A percentile compares a stretch with the other conserved stretches of the same genome.
phyloP scores from a whole-genome alignment of 2,888 invertebrate genomes.

The Agriopis leucophaearia region DNA sequence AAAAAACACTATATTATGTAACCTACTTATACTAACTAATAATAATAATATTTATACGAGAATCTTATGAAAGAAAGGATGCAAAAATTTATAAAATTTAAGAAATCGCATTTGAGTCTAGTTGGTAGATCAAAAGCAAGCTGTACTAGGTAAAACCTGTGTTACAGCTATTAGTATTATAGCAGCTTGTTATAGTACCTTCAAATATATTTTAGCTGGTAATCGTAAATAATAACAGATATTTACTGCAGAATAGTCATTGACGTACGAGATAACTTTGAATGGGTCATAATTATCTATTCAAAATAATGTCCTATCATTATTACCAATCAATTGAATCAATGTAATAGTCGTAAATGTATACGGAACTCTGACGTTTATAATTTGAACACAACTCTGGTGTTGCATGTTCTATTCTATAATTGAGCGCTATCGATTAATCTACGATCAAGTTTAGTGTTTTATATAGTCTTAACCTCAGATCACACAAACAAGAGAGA shows the following conservation, averaged over 20 bases:
- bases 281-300: constrained; percentile 27
- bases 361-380: constrained; percentile 22
- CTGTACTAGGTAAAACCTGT: too few species aligned
- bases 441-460: constrained; percentile 18
- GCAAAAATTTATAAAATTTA: too few species aligned
- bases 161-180: too few species aligned
- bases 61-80: too few species aligned
- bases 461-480: not conserved
- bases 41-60: too few species aligned
- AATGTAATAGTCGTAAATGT: constrained; percentile 32
- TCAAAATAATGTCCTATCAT: constrained; percentile 33
- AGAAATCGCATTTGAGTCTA: too few species aligned
- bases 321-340: constrained; percentile 29
- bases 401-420: too few species aligned
- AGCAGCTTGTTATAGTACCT: not conserved
- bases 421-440: constrained; percentile 9
- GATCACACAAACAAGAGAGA: not conserved
- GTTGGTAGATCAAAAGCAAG: too few species aligned
- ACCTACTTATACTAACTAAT: too few species aligned
- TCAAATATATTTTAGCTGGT: not conserved
- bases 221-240: constrained; percentile 16
- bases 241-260: constrained; percentile 21
- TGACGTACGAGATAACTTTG: constrained; percentile 19
- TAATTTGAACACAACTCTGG: constrained; percentile 26
- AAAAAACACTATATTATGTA: too few species aligned